Conservation (phyloP, 2,888 invertebrate genomes). For the Hyppa rectilinea region DNA sequence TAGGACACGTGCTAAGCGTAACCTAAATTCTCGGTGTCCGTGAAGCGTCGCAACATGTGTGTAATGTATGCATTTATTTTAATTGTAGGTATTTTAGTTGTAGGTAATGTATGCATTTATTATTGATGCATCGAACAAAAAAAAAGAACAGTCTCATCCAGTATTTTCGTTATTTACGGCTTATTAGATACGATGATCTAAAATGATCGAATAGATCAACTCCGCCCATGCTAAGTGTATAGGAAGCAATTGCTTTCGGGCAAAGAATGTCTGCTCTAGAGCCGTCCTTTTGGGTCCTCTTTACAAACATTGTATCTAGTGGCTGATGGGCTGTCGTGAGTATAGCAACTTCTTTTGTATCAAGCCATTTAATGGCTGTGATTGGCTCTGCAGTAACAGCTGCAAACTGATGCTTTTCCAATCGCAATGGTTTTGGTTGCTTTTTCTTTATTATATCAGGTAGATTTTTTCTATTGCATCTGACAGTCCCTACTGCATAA, state of each 20-base stretch:
- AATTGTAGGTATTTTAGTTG: too few relatives aligned
- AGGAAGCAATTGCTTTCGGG: neutral
- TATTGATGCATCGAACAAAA: neutral
- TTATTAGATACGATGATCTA: neutral
- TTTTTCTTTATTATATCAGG: too few relatives aligned
- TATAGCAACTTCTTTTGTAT: too few relatives aligned
- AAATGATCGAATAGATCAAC: too few relatives aligned
- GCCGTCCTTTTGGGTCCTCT: neutral
- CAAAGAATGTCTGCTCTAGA: neutral
- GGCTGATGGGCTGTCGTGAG: neutral
- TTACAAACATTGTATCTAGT: neutral
- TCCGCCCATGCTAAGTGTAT: slow-evolving; percentile 10
- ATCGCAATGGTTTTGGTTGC: neutral
- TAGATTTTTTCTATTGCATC: too few relatives aligned
- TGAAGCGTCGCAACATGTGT: too few relatives aligned
- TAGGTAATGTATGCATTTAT: too few relatives aligned
- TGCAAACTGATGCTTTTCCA: neutral
- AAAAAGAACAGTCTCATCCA: neutral
- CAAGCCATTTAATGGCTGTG: slow-evolving; percentile 1
- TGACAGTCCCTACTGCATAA: too few relatives aligned
- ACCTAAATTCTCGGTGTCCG: too few relatives aligned
- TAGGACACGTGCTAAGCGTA: too few relatives aligned
- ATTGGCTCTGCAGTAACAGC: slow-evolving; percentile 2
- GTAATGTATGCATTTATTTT: too few relatives aligned
- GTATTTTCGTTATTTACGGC: neutral